A percentile compares a stretch with the other conserved stretches of the same genome.
phyloP scores from a whole-genome alignment of 2,113 vertebrate genomes.

The Climacteris rufus region DNA sequence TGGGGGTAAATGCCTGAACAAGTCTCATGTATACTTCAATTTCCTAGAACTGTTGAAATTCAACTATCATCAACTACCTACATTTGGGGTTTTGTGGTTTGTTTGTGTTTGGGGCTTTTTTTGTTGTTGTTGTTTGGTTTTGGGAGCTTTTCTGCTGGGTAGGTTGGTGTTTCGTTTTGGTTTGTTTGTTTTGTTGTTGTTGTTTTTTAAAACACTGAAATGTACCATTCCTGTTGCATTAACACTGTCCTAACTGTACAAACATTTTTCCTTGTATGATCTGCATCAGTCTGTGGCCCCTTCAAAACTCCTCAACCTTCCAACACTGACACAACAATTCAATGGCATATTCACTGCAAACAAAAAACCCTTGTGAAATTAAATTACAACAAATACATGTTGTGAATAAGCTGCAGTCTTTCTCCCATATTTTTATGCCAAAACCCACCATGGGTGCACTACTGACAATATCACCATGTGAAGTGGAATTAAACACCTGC shows the following conservation, averaged over 20 bases:
- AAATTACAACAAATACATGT: neutral
- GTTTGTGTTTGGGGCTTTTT: neutral
- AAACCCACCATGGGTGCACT: neutral
- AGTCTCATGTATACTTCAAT: neutral
- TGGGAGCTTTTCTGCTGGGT: accelerated
- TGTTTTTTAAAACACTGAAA: neutral
- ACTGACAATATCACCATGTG: neutral
- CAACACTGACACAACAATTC: neutral
- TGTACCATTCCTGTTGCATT: neutral
- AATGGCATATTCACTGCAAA: neutral
- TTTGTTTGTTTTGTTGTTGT: neutral
- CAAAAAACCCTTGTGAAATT: neutral
- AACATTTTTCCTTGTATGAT: neutral
- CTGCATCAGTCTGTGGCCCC: neutral
- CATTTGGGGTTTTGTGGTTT: neutral
- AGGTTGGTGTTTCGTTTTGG: neutral
- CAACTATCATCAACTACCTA: neutral
- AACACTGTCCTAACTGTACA: neutral
- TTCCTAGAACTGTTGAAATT: neutral
- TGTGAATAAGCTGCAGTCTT: neutral
- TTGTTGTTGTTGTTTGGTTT: neutral
- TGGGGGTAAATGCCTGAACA: neutral
- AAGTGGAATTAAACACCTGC: neutral
- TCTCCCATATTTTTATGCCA: neutral
- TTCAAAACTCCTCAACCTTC: neutral